phyloP scores from a whole-genome alignment of 2,888 invertebrate genomes.

The Torymus tubicola region DNA sequence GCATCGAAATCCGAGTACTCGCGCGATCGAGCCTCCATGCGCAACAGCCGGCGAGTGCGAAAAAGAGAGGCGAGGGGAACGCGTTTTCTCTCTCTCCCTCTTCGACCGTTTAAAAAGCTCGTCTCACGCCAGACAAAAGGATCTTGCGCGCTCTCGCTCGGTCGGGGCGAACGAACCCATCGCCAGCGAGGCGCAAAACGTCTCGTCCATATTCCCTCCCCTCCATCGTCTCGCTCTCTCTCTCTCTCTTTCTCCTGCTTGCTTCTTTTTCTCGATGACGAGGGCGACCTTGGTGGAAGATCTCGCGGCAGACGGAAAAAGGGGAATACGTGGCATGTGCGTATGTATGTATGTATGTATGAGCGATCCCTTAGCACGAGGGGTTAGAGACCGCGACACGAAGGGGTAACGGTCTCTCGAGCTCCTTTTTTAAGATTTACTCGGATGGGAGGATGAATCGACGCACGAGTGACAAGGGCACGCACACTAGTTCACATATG shows the following conservation, averaged over 20 bases:
- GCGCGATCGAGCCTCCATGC: background rate
- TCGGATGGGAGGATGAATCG: background rate
- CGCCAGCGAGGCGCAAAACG: conserved; percentile 34
- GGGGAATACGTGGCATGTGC: background rate
- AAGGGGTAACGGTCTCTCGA: background rate
- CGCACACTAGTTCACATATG: background rate
- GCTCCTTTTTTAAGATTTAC: background rate
- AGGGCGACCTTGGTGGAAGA: conserved; percentile 28
- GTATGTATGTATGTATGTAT: background rate
- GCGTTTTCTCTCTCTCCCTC: background rate
- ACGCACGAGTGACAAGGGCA: conserved; percentile 17
- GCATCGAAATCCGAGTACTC: background rate
- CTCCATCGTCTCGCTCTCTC: background rate
- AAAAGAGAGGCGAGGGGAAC: background rate
- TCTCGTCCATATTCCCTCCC: conserved; percentile 22
- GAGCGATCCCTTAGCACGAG: background rate
- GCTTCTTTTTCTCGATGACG: background rate
- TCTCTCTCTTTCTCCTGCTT: conserved; percentile 1
- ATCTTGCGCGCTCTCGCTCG: conserved; percentile 11
- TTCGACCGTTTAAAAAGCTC: conserved; percentile 45
- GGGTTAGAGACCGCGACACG: conserved; percentile 24
- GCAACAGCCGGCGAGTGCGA: conserved; percentile 3
- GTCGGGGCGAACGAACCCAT: conserved; percentile 52
- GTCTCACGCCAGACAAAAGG: conserved; percentile 46
- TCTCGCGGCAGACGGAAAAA: background rate